Conservation (phyloP, 2,888 invertebrate species). For the Chaitophorus viminalis region DNA sequence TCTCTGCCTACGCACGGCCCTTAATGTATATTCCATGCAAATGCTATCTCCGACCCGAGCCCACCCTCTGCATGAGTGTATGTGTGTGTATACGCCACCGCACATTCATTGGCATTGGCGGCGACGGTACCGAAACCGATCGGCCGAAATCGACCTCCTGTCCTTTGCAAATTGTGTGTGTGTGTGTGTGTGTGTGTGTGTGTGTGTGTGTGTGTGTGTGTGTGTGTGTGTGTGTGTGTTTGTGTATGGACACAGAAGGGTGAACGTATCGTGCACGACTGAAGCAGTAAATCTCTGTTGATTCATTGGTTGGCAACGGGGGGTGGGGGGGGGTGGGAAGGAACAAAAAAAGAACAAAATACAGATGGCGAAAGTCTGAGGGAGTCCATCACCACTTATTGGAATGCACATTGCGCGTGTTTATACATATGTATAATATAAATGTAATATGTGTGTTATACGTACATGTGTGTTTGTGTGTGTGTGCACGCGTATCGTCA, state of each 20-base stretch:
- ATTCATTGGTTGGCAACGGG: conserved; percentile 43
- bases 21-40: conserved; percentile 61
- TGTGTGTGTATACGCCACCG: conserved; percentile 21
- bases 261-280: not conserved
- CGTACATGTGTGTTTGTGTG: not conserved
- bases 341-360: conserved; percentile 29
- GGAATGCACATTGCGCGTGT: conserved; percentile 12
- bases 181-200: not conserved
- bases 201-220: too few relatives aligned
- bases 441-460: not conserved
- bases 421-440: not conserved
- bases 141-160: conserved; percentile 52
- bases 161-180: not conserved
- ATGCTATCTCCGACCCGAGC: conserved; percentile 5
- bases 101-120: conserved; percentile 21
- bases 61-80: not conserved
- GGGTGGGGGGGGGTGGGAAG: conserved; percentile 22
- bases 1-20: conserved; percentile 50
- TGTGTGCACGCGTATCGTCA: not conserved
- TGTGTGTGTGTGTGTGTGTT: not conserved
- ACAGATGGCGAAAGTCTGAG: conserved; percentile 31
- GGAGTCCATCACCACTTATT: conserved; percentile 37
- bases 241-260: not conserved
- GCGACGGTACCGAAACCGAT: conserved; percentile 42
- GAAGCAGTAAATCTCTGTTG: conserved; percentile 44